Evolutionary conservation across 2,797 vertebrate species (phyloP), one percentile per base, ranked within the genome.

Genomic region (Delichon dasypus): DNA sequence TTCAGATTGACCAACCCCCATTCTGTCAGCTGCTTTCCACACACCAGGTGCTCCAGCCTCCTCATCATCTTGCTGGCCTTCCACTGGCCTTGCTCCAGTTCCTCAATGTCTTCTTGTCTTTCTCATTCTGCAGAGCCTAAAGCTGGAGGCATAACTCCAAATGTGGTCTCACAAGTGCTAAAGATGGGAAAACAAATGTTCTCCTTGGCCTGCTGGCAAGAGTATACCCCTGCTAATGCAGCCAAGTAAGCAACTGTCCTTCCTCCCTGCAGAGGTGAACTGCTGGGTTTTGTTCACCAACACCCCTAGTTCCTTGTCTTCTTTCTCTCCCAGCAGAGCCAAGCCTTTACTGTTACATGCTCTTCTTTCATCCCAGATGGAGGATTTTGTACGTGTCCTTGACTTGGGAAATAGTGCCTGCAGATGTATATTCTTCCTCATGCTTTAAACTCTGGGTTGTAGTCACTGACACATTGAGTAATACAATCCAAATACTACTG

Each of bases 1-100:
- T 38, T 67, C 25, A 60, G 9, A 19, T 1, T 57, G 47, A 86
- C 34, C 50, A 54, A 19, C 1, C 1, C 6, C 13, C 0, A 1
- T 57, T 67, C 21, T 44, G 4, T 45, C 16, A 11, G 13, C 7
- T 87, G 18, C 7, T 74, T 70, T 71, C 74, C n/a, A 36, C 7
- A 27, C 3, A 54, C 11, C 8, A 8, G 32, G 42, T 51, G 7
- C 26, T 88, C n/a, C 71, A 85, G 51, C 11, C 20, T 17, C 36
- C 12, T 71, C 5, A 0, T 13, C 15, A 10, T 30, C 47, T 42
- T 54, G 22, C 9, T 68, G 42, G 22, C 17, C 13, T 3, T 60
- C 42, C 17, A 18, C 53, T 26, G 27, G 23, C 20, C 36, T 85
- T 78, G 16, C 42, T 67, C 32, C 54, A 30, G 21, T 48, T 94